A percentile compares a stretch with the other conserved stretches of the same genome.
These are phyloP conservation scores for Probaryconus sp. DNA, from an alignment of 1,140 invertebrate species.

Conservation along the genomic window DNA sequence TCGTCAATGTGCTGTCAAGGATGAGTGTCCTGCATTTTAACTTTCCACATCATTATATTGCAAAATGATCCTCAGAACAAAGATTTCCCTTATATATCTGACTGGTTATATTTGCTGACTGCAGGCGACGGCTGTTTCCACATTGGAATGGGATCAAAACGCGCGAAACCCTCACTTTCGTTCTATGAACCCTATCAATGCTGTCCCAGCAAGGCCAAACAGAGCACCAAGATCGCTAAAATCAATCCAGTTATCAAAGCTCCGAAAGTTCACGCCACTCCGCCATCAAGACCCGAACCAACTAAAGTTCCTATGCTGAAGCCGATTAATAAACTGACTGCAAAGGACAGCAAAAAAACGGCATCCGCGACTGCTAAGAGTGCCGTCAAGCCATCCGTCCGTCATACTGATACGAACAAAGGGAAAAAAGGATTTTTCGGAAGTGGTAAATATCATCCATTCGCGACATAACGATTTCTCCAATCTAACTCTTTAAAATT, in stretches of 20 bases:
- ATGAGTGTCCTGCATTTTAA: neutral
- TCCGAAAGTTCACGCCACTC: constrained; percentile 41
- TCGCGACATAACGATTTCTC: constrained; percentile 6
- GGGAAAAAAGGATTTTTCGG: constrained; percentile 89
- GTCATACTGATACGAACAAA: constrained; percentile 73
- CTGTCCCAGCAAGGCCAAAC: constrained; percentile 89
- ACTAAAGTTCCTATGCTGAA: constrained; percentile 67
- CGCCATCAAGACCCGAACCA: constrained; percentile 51
- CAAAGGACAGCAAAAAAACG: constrained; percentile 76
- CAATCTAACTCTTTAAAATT: no score
- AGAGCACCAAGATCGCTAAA: constrained; percentile 84
- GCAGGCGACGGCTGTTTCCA: constrained; percentile 97
- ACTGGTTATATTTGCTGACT: constrained; percentile 79
- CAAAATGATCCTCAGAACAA: constrained; percentile 40
- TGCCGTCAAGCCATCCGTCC: constrained; percentile 65
- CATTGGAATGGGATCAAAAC: constrained; percentile 93
- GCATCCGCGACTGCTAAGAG: constrained; percentile 67
- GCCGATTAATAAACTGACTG: constrained; percentile 76
- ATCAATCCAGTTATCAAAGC: constrained; percentile 77
- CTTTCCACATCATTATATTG: constrained; percentile 14
- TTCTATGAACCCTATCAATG: constrained; percentile 93
- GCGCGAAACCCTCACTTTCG: constrained; percentile 83
- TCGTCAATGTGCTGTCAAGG: no score
- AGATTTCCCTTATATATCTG: constrained; percentile 66
- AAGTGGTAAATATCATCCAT: constrained; percentile 86